A percentile compares a stretch with the other conserved stretches of the same genome.
Conservation (phyloP, 2,888 invertebrate genomes). For the Drosophila leonis region DNA sequence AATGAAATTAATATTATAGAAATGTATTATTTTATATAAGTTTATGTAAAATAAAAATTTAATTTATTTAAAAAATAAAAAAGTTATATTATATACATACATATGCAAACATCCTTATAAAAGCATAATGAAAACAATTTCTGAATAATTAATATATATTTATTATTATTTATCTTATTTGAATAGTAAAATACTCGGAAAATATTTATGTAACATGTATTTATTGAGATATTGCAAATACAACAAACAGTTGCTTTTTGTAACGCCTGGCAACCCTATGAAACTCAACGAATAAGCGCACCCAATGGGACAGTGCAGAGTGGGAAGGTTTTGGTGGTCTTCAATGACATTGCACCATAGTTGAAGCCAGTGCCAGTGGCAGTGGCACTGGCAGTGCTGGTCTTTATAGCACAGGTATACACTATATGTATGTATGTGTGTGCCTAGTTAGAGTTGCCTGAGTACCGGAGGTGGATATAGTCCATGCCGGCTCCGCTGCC, state of each 20-base stretch:
- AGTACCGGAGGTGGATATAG: conserved; percentile 8
- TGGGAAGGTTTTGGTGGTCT: conserved; percentile 22
- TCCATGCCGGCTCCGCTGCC: conserved; percentile 26
- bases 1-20: background rate
- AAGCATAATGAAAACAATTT: too few species aligned
- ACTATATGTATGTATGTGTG: background rate
- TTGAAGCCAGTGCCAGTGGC: conserved; percentile 12
- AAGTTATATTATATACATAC: too few species aligned
- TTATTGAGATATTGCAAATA: background rate
- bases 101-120: too few species aligned
- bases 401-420: conserved; percentile 4
- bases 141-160: too few species aligned
- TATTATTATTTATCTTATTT: too few species aligned
- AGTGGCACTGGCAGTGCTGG: conserved; percentile 11
- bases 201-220: background rate
- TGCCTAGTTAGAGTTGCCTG: background rate
- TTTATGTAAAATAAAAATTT: background rate
- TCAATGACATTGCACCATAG: conserved; percentile 29
- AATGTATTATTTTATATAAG: background rate
- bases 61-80: background rate
- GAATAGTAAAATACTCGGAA: too few species aligned
- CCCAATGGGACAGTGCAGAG: conserved; percentile 44
- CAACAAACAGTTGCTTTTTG: background rate
- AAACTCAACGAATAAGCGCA: conserved; percentile 41
- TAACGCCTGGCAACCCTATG: conserved; percentile 33